Conservation (phyloP, 37 sponge, comb jelly and placozoan genomes). For the Agelas oroides region DNA sequence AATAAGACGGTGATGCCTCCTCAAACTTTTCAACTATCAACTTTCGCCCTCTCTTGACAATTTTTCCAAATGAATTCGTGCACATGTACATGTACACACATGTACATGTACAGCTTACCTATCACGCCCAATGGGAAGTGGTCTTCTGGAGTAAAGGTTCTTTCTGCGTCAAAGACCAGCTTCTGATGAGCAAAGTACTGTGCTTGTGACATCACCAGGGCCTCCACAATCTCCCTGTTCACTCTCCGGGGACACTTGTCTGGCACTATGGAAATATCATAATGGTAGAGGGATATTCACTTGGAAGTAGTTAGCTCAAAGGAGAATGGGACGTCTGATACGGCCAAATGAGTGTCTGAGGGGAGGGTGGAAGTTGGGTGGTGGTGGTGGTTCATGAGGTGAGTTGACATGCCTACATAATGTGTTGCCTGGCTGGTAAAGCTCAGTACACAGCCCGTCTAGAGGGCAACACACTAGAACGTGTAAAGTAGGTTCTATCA, state of each 20-base stretch:
- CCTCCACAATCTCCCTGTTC: constrained; percentile 88
- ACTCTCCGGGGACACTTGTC: constrained; percentile 89
- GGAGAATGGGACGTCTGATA: constrained; percentile 71
- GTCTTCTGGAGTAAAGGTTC: constrained; percentile 84
- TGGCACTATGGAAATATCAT: constrained; percentile 80
- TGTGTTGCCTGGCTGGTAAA: no score
- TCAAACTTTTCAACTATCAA: no score
- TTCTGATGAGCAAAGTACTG: constrained; percentile 79
- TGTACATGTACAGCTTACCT: no score
- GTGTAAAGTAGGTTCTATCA: no score
- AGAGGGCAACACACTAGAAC: no score
- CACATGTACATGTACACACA: no score
- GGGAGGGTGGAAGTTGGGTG: constrained; percentile 64
- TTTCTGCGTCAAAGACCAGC: constrained; percentile 92
- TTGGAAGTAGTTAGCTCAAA: constrained; percentile 89
- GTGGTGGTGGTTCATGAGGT: background rate
- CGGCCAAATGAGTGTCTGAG: constrained; percentile 75
- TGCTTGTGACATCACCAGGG: constrained; percentile 54
- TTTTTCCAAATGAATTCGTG: no score
- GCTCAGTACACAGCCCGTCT: no score
- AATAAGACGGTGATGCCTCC: no score
- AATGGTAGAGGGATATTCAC: constrained; percentile 86
- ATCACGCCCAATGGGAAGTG: constrained; percentile 83
- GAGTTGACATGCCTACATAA: no score
- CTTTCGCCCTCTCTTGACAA: no score